Conservation (phyloP, 92 coral and sea anemone genomes). For the Porites evermanni region DNA sequence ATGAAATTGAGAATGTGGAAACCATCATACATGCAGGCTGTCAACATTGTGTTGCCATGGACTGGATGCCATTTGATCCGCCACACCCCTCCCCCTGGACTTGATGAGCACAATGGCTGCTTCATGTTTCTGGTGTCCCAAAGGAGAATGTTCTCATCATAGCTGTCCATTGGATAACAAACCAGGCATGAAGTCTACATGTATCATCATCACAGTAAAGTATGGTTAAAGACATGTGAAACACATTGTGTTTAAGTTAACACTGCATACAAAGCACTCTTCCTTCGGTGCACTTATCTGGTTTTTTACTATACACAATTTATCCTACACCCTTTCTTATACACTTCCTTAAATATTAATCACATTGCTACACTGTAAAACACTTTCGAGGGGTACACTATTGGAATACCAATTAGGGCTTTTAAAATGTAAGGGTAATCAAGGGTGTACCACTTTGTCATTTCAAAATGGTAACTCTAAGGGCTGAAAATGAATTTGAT, state of each 20-base stretch:
- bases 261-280: not conserved
- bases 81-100: conserved; percentile 99
- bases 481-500: too few species aligned
- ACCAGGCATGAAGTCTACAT: not conserved
- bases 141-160: conserved; percentile 85
- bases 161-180: conserved; percentile 57
- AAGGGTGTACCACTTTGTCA: too few species aligned
- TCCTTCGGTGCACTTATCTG: too few species aligned
- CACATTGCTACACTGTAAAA: too few species aligned
- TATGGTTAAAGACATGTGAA: not conserved
- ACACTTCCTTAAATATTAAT: too few species aligned
- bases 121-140: conserved; percentile 96
- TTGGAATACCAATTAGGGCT: too few species aligned
- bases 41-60: conserved; percentile 73
- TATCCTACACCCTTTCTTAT: too few species aligned
- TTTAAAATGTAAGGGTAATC: too few species aligned
- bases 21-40: conserved; percentile 96
- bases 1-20: conserved; percentile 78
- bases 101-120: conserved; percentile 74
- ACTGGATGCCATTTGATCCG: conserved; percentile 96
- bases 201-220: not conserved
- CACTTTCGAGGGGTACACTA: too few species aligned
- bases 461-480: too few species aligned
- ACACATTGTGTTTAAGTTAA: not conserved
- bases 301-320: too few species aligned